Evolutionary conservation across 2,888 invertebrate species (phyloP).

Genomic region (Coremacera marginata): DNA sequence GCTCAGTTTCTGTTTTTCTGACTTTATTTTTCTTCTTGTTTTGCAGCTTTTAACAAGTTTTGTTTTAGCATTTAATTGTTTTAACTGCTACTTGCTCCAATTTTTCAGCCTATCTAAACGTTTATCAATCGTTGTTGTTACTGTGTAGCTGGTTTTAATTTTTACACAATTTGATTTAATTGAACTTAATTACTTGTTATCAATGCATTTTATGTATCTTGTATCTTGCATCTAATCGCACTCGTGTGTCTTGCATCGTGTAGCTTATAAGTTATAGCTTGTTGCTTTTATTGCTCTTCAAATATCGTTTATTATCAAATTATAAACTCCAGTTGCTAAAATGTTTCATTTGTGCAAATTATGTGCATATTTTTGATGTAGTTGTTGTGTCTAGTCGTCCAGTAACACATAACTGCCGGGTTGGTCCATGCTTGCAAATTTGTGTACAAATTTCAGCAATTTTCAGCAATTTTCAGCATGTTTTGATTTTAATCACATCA

Average conservation of each 20-base stretch:
- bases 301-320: constrained; percentile 37
- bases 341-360: constrained; percentile 18
- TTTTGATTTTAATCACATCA: neutral
- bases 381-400: constrained; percentile 7
- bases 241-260: neutral
- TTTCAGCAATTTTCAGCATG: neutral
- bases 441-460: neutral
- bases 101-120: neutral
- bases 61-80: constrained; percentile 9
- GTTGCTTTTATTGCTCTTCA: neutral
- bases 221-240: neutral
- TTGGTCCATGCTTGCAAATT: too few species aligned
- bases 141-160: constrained; percentile 9
- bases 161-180: constrained; percentile 34
- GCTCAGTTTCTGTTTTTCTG: neutral
- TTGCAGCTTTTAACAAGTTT: neutral
- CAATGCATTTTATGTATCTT: constrained; percentile 11
- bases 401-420: constrained; percentile 7
- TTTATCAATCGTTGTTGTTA: constrained; percentile 8
- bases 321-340: constrained; percentile 20
- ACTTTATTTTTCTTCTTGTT: neutral
- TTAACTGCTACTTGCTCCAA: constrained; percentile 25
- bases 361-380: neutral
- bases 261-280: neutral
- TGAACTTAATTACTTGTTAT: constrained; percentile 33